phyloP scores from a whole-genome alignment of 2,113 vertebrate genomes.

The Mola mola region DNA sequence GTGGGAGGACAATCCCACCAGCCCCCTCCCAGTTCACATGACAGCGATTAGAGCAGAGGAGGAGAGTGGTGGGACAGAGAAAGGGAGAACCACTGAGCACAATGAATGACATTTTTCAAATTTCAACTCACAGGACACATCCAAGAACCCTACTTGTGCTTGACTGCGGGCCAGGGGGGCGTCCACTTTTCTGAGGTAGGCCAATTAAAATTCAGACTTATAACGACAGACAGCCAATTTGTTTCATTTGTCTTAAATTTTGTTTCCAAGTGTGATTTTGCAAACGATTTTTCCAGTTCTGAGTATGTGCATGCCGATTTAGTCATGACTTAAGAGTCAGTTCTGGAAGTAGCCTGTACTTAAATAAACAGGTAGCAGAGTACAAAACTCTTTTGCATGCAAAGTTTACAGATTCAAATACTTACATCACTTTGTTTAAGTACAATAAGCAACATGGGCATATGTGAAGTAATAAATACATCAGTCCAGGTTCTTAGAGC shows the following conservation, averaged over 20 bases:
- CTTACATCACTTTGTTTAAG: no score
- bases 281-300: no score
- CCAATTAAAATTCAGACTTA: no score
- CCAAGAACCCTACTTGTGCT: constrained; percentile 11
- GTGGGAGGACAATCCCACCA: constrained; percentile 35
- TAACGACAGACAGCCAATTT: background rate
- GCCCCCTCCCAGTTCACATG: constrained; percentile 74
- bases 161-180: constrained; percentile 10
- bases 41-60: constrained; percentile 71
- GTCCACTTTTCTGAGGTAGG: constrained; percentile 52
- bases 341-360: no score
- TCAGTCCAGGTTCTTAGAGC: no score
- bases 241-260: background rate
- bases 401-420: no score
- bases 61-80: constrained; percentile 45
- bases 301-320: no score
- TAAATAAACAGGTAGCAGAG: no score
- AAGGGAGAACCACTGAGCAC: constrained; percentile 31
- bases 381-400: no score
- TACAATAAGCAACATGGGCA: no score
- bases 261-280: background rate
- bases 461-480: no score
- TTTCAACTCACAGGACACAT: constrained; percentile 21
- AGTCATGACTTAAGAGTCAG: no score
- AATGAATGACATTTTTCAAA: constrained; percentile 40